Percentiles rank a stretch among this genome's conserved stretches.
Evolutionary conservation across 2,888 invertebrate genomes (phyloP).

Genomic region (Malachius bipustulatus): DNA sequence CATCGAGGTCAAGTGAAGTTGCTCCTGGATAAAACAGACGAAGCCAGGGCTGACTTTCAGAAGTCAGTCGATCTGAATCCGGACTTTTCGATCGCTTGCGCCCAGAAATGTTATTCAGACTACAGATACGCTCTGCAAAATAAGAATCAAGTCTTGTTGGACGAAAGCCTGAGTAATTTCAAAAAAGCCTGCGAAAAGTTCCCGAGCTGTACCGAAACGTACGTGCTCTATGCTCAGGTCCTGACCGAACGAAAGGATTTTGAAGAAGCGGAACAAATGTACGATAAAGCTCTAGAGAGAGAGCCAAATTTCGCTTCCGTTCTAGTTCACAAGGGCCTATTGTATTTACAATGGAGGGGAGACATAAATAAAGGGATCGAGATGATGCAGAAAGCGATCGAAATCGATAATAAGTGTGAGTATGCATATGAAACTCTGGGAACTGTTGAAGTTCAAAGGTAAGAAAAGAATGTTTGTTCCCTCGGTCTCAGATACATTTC

Average conservation of each 20-base stretch:
- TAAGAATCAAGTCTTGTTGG: slow-evolving; percentile 42
- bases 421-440: slow-evolving; percentile 92
- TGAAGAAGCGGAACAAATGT: slow-evolving; percentile 70
- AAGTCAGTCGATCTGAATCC: slow-evolving; percentile 74
- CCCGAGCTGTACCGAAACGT: slow-evolving; percentile 76
- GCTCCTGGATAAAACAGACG: slow-evolving; percentile 66
- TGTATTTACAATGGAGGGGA: slow-evolving; percentile 74
- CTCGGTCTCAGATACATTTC: slow-evolving; percentile 12
- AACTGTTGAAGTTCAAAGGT: slow-evolving; percentile 88
- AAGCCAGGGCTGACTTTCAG: slow-evolving; percentile 72
- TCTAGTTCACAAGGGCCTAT: slow-evolving; percentile 75
- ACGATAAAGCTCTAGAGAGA: slow-evolving; percentile 65
- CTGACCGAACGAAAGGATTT: slow-evolving; percentile 75
- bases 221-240: slow-evolving; percentile 82
- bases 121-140: slow-evolving; percentile 43
- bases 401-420: slow-evolving; percentile 84
- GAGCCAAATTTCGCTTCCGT: slow-evolving; percentile 78
- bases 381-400: slow-evolving; percentile 69
- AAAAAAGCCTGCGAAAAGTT: slow-evolving; percentile 65
- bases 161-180: slow-evolving; percentile 60
- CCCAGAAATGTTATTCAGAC: slow-evolving; percentile 84
- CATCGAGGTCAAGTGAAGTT: slow-evolving; percentile 84
- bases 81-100: slow-evolving; percentile 71
- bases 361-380: slow-evolving; percentile 68
- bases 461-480: slow-evolving; percentile 25